Conservation (phyloP, 2,888 invertebrate genomes). For the Cetonia aurata region DNA sequence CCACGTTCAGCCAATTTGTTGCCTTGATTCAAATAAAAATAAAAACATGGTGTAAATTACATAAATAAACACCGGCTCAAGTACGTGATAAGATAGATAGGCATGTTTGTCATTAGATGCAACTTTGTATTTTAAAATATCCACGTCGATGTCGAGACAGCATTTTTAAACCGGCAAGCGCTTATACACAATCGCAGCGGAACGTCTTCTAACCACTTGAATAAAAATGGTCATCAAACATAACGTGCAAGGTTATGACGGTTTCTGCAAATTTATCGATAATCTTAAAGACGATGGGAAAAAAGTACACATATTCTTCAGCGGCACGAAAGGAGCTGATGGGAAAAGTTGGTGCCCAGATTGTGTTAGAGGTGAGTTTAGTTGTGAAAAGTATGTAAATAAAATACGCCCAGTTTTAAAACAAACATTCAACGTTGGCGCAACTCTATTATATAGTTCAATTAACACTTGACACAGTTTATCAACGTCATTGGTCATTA, state of each 20-base stretch:
- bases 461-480: slow-evolving; percentile 11
- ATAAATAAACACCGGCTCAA: not conserved
- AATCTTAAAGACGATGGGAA: slow-evolving; percentile 67
- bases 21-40: too few species aligned
- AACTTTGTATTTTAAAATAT: not conserved
- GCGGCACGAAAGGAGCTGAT: slow-evolving; percentile 64
- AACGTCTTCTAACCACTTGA: not conserved
- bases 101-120: not conserved
- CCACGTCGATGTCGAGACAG: not conserved
- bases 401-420: too few species aligned
- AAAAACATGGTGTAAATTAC: too few species aligned
- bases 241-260: slow-evolving; percentile 73
- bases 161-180: not conserved
- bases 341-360: slow-evolving; percentile 84
- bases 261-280: slow-evolving; percentile 72
- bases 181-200: not conserved
- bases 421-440: not conserved
- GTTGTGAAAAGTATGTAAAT: too few species aligned
- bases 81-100: not conserved
- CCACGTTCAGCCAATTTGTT: too few species aligned
- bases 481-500: slow-evolving; percentile 7
- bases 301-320: slow-evolving; percentile 72
- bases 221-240: slow-evolving; percentile 67
- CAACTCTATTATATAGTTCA: not conserved
- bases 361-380: slow-evolving; percentile 81